Evolutionary conservation across 2,888 invertebrate genomes (phyloP).

Genomic region (Agrotis ipsilon): DNA sequence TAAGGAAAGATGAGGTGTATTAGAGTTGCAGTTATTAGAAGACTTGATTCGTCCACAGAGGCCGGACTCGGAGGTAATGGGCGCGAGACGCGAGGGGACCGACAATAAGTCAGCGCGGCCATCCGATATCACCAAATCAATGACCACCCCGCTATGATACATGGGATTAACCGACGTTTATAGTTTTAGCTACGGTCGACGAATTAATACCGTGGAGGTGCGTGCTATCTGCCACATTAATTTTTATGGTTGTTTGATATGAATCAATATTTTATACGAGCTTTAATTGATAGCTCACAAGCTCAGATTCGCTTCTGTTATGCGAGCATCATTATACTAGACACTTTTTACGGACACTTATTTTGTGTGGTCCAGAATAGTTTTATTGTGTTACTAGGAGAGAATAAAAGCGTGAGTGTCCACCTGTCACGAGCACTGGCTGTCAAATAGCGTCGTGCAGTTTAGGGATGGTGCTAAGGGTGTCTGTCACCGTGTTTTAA

Average conservation of each 20-base stretch:
- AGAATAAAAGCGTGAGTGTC: constrained; percentile 76
- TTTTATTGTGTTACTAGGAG: constrained; percentile 59
- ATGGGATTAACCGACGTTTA: constrained; percentile 88
- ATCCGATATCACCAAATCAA: constrained; percentile 89
- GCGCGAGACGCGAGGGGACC: constrained; percentile 81
- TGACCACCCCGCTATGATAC: constrained; percentile 90
- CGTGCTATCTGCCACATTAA: constrained; percentile 76
- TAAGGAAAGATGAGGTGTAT: constrained; percentile 84
- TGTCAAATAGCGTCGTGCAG: constrained; percentile 77
- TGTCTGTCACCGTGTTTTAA: constrained; percentile 78
- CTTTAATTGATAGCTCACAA: constrained; percentile 46
- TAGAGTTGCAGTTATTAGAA: constrained; percentile 75
- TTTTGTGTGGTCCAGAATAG: constrained; percentile 41
- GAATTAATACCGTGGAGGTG: constrained; percentile 88
- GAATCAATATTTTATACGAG: constrained; percentile 32
- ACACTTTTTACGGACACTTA: constrained; percentile 18
- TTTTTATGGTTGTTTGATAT: constrained; percentile 75
- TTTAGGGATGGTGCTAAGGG: constrained; percentile 78
- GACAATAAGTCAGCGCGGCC: constrained; percentile 86
- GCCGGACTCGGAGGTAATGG: constrained; percentile 79
- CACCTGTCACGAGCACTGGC: constrained; percentile 86
- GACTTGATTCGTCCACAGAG: constrained; percentile 61
- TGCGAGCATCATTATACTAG: constrained; percentile 23
- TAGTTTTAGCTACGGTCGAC: constrained; percentile 84
- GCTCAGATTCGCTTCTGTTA: not conserved